Percentiles rank a stretch among this genome's conserved stretches.
Evolutionary conservation across 2,113 vertebrate species (phyloP).

Genomic region (Mustela lutreola): DNA sequence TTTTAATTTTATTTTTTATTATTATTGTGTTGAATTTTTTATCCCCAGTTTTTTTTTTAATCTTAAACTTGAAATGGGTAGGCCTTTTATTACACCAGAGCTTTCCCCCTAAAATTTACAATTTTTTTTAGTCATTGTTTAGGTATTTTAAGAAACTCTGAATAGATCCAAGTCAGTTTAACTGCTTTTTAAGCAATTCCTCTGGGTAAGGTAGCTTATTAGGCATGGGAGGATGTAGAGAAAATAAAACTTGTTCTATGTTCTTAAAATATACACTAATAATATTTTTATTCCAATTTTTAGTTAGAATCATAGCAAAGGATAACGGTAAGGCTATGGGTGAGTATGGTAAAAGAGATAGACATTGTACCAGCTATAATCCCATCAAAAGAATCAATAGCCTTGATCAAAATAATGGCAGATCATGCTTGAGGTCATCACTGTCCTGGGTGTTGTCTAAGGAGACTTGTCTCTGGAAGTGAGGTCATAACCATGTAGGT

Average conservation of each 20-base stretch:
- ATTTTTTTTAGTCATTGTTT: neutral
- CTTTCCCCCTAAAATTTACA: neutral
- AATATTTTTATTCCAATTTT: neutral
- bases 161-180: neutral
- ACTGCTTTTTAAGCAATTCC: neutral
- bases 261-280: neutral
- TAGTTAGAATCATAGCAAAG: neutral
- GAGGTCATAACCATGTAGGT: neutral
- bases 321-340: neutral
- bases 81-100: neutral
- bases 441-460: neutral
- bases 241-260: neutral
- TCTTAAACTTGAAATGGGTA: neutral
- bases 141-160: constrained; percentile 26
- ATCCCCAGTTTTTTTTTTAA: neutral
- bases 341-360: neutral
- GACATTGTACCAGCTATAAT: neutral
- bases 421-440: neutral
- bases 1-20: too few species aligned
- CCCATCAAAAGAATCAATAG: neutral
- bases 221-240: neutral
- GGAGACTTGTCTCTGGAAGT: neutral
- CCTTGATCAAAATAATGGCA: constrained; percentile 4
- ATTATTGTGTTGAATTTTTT: neutral
- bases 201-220: neutral